Percentiles rank a stretch among this genome's conserved stretches.
Evolutionary conservation across 2,888 invertebrate species (phyloP).

Genomic region (Brenthis ino): DNA sequence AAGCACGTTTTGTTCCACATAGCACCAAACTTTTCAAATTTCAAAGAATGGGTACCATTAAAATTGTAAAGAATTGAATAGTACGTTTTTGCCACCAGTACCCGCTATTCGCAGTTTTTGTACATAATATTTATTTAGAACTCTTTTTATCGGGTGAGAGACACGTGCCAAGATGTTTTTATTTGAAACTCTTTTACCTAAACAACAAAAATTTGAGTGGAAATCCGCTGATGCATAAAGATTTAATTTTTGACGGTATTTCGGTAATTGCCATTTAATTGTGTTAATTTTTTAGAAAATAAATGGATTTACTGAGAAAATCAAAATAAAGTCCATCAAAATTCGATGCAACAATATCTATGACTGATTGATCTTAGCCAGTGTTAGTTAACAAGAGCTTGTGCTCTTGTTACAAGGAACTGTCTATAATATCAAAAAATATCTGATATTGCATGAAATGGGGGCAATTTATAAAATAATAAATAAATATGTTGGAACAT

Average conservation of each 20-base stretch:
- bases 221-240: conserved; percentile 1
- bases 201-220: conserved; percentile 14
- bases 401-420: no score
- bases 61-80: conserved; percentile 1
- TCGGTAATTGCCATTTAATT: conserved; percentile 10
- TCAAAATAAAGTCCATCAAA: background rate
- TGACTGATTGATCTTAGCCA: no score
- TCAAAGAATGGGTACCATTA: conserved; percentile 4
- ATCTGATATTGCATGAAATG: no score
- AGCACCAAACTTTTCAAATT: background rate
- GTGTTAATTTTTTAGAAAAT: conserved; percentile 5
- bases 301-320: background rate
- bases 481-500: no score
- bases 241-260: background rate
- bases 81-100: conserved; percentile 10
- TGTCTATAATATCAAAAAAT: no score
- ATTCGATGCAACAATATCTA: background rate
- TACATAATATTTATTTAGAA: conserved; percentile 16
- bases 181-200: background rate
- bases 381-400: no score
- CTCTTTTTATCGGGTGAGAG: conserved; percentile 18
- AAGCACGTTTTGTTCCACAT: conserved; percentile 9
- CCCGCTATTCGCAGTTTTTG: conserved; percentile 19
- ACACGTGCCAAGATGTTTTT: conserved; percentile 20
- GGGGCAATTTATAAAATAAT: no score